These are phyloP conservation scores for Ophiodon elongatus DNA, from an alignment of 2,113 vertebrate species.

Conservation along the genomic window DNA sequence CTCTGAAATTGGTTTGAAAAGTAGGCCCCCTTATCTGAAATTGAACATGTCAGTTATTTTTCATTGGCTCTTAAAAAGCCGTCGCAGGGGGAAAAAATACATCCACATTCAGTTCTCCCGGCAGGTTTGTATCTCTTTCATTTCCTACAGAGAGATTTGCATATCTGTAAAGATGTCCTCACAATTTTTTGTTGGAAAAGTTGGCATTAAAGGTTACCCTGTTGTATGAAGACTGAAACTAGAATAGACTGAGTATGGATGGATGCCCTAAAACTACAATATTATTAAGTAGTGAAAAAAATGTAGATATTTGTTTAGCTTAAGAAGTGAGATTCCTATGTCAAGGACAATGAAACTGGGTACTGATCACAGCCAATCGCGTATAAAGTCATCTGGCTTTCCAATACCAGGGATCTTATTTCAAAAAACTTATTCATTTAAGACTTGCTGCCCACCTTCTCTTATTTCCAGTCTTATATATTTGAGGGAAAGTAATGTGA, in stretches of 20 bases:
- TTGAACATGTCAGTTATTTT: slow-evolving; percentile 60
- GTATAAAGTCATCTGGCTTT: slow-evolving; percentile 10
- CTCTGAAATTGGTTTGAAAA: slow-evolving; percentile 63
- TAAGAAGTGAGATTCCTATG: slow-evolving; percentile 1
- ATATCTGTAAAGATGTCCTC: slow-evolving; percentile 20
- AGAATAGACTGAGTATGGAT: background rate
- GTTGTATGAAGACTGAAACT: background rate
- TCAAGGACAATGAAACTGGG: background rate
- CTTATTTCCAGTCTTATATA: slow-evolving; percentile 9
- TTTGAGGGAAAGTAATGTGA: background rate
- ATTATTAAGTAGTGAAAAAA: background rate
- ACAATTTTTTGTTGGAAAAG: background rate
- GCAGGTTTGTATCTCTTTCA: slow-evolving; percentile 25
- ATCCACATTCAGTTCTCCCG: slow-evolving; percentile 24
- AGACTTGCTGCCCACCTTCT: background rate
- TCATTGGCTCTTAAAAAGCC: slow-evolving; percentile 47
- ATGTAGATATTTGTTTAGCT: background rate
- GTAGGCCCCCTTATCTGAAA: slow-evolving; percentile 70
- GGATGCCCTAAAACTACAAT: background rate
- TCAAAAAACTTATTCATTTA: slow-evolving; percentile 5
- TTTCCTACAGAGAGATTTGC: slow-evolving; percentile 10
- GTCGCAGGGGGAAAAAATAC: background rate
- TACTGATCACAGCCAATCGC: slow-evolving; percentile 10
- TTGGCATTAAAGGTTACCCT: background rate
- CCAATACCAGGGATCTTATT: slow-evolving; percentile 6